A percentile compares a stretch with the other conserved stretches of the same genome.
These are phyloP conservation scores for Heliangelus exortis DNA, from an alignment of 2,797 vertebrate genomes.

Conservation along the genomic window DNA sequence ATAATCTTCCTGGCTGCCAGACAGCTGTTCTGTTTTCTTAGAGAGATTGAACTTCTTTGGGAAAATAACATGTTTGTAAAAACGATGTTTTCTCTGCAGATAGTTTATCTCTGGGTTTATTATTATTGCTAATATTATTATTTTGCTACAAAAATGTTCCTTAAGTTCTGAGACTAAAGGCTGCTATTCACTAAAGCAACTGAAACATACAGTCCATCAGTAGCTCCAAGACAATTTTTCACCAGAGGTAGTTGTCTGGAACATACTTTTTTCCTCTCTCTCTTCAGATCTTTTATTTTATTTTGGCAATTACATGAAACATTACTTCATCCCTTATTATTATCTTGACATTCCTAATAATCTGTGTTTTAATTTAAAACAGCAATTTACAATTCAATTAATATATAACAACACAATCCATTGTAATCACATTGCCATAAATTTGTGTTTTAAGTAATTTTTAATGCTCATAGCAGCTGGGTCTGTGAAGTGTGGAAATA, in stretches of 20 bases:
- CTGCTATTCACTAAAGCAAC: neutral
- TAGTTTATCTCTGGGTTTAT: neutral
- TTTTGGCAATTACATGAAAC: conserved; percentile 73
- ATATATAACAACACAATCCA: conserved; percentile 78
- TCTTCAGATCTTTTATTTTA: conserved; percentile 56
- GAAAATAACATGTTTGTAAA: neutral
- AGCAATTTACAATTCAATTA: conserved; percentile 78
- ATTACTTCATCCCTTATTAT: conserved; percentile 65
- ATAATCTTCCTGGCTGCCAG: neutral
- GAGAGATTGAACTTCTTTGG: neutral
- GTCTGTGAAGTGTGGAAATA: conserved; percentile 81
- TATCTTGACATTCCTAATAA: conserved; percentile 71
- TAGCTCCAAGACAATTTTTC: neutral
- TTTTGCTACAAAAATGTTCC: neutral
- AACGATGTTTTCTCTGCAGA: neutral
- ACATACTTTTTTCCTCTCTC: neutral
- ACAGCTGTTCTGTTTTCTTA: neutral
- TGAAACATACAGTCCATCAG: neutral
- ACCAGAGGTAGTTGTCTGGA: neutral
- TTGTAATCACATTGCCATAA: conserved; percentile 74
- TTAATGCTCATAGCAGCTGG: conserved; percentile 79
- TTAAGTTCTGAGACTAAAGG: neutral
- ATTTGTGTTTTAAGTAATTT: conserved; percentile 82
- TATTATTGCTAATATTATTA: neutral
- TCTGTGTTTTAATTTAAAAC: conserved; percentile 80